Conservation (phyloP, 2,797 vertebrate genomes). For the Sebastes melanostomus region DNA sequence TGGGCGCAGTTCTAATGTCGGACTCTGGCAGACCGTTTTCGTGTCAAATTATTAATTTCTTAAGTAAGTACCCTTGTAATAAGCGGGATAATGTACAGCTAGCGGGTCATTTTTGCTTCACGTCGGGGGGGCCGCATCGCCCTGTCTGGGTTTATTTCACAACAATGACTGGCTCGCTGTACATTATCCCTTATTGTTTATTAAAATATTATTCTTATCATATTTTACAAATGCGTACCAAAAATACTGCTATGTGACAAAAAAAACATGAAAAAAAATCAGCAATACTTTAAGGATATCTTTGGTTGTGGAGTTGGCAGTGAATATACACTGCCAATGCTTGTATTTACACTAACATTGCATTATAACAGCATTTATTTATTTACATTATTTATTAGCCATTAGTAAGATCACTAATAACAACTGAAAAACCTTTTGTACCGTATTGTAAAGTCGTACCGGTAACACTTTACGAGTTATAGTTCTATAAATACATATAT, state of each 20-base stretch:
- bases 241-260: neutral
- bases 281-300: neutral
- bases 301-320: neutral
- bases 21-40: too few species aligned
- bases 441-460: neutral
- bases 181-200: neutral
- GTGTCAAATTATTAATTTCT: too few species aligned
- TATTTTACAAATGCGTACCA: neutral
- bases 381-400: slow-evolving; percentile 8
- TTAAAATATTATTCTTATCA: neutral
- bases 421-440: neutral
- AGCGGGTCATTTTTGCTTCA: too few species aligned
- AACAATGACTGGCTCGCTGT: too few species aligned
- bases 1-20: too few species aligned
- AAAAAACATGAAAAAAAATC: neutral
- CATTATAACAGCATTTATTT: neutral
- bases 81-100: too few species aligned
- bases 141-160: too few species aligned
- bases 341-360: slow-evolving; percentile 19
- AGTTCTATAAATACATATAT: neutral
- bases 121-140: too few species aligned
- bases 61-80: too few species aligned
- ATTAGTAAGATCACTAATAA: neutral
- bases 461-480: neutral
- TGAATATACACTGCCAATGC: neutral